Evolutionary conservation across 2,113 vertebrate species (phyloP), one percentile per base, ranked within the genome.

Genomic region (Ptyas mucosa): DNA sequence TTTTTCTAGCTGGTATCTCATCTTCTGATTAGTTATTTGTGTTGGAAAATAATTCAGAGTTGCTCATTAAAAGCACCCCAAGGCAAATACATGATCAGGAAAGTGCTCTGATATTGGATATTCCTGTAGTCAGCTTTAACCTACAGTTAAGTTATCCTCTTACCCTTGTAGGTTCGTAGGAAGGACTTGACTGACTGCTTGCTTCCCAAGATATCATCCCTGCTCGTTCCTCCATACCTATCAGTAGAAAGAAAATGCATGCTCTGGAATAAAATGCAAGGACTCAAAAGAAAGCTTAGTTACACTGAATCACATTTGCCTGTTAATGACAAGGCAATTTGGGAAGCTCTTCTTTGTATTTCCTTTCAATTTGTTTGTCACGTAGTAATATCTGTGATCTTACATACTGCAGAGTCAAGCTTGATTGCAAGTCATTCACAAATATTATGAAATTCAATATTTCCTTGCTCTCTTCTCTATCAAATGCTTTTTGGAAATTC

Each of bases 141-240:
- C 43, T 46, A 87, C 10, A 8, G 18, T 49, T 89, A 51, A 0
- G 0, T 34, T 87, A 92, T 43, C 95, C 88, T 97, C 99, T 99
- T 99, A 99, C 99, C 98, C 98, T 98, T 95, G 99, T 98, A 96
- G 99, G 98, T 90, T 99, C 98, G 91, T 98, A 99, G 5, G 99
- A 98, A 91, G 99, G 99, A 96, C 99, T 99, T 97, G 98, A 97
- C 96, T 99, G 98, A 95, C 98, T 98, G 92, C 98, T 98, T 98
- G 99, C 94, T 98, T 98, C 98, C 99, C 99, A 99, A 92, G 99
- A 98, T 26, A 98, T 96, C 91, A 98, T 97, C 97, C 97, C 98
- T 97, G 98, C 98, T 97, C 99, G 96, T 96, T 99, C 99, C 97
- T 99, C 99, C 98, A 99, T 98, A 98, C 98, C 99, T 99, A 98